Base-by-base conservation (phyloP, 2,113 vertebrate genomes). In the Otocyon megalotis region DNA sequence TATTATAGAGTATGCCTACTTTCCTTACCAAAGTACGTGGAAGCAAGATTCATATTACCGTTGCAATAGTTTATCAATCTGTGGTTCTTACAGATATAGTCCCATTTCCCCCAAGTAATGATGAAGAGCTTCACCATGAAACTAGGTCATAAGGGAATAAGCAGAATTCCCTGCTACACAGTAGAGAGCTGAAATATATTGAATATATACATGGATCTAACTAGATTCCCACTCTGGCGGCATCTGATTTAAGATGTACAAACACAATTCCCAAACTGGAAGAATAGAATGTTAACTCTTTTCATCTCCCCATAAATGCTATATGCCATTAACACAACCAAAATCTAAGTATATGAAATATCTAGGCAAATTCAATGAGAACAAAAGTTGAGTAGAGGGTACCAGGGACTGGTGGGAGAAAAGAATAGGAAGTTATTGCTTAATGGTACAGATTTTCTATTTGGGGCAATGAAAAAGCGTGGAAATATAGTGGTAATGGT, bases 331-430 rank as follows among this genome's bases (percentile, higher is more conserved):
- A 53, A 67, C 10, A 92, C 0, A 88, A 90, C 77, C 5, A 94
- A 93, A 97, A 90, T 77, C 32, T 89, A 43, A 82, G 32, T 60
- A 92, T 20, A 65, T 96, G 30, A 94, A 85, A 24, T 89, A 96
- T 48, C 22, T 54, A 98, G 35, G 48, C 35, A 96, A 94, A 94
- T 88, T 93, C 35, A 84, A 17, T 87, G 30, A 92, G 24, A 93
- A 28, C 85, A 35, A 81, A 60, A 76, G 28, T 82, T 82, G 53
- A 81, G 22, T 71, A 86, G 62, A 88, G 60, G 19, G 85, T 93
- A 95, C 32, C 37, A 92, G 60, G 60, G 43, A 56, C 32, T 88
- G 6, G 35, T 8, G 5, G 63, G 28, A n/a, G 60, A 48, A 24
- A 11, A 30, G 37, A 69, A 91, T 35, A 69, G 50, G 24, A 74